Percentiles rank a stretch among this genome's conserved stretches.
Conservation (phyloP, 2,888 invertebrate species). For the Macrosiphum euphorbiae region DNA sequence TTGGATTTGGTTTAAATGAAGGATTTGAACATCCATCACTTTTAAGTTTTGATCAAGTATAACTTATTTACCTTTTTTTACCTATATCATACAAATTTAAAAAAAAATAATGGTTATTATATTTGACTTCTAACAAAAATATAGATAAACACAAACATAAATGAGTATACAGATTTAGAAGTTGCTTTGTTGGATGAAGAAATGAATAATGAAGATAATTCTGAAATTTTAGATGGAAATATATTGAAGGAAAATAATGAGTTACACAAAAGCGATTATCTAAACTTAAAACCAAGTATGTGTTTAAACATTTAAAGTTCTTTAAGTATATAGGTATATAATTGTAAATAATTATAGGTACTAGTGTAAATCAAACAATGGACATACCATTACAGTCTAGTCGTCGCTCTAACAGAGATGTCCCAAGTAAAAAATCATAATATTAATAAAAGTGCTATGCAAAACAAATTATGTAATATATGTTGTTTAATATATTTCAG, state of each 20-base stretch:
- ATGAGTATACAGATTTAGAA: neutral
- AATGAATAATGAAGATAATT: constrained; percentile 1
- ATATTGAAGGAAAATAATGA: neutral
- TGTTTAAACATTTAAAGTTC: neutral
- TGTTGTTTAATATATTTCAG: neutral
- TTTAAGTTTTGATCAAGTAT: neutral
- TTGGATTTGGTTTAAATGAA: constrained; percentile 18
- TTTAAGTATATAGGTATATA: constrained; percentile 8
- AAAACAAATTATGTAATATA: neutral
- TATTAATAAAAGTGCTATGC: neutral
- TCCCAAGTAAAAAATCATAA: neutral
- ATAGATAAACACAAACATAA: constrained; percentile 4
- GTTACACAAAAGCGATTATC: neutral
- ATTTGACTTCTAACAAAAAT: too few relatives aligned
- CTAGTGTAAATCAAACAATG: neutral
- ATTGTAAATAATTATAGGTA: constrained; percentile 5
- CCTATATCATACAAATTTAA: too few relatives aligned
- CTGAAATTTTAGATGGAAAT: neutral
- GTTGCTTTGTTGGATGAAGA: neutral
- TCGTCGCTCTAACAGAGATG: constrained; percentile 7
- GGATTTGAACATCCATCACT: neutral
- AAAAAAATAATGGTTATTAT: too few relatives aligned
- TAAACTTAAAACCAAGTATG: neutral
- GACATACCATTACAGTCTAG: neutral
- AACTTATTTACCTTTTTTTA: too few relatives aligned